Evolutionary conservation across 2,113 vertebrate species (phyloP).

Genomic region (Cettia cetti): DNA sequence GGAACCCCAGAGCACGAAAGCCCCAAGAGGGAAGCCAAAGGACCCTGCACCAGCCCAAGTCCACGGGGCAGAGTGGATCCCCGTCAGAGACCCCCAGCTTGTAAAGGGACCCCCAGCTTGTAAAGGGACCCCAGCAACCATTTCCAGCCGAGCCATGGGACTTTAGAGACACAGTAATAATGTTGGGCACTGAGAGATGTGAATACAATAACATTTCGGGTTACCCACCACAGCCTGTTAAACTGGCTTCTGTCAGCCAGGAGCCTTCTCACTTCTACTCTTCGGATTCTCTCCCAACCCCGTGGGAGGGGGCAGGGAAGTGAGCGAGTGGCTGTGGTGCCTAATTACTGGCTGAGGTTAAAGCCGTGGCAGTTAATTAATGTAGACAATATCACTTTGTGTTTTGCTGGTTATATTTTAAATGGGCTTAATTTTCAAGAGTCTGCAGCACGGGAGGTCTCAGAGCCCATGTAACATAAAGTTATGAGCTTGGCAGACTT

Average conservation of each 20-base stretch:
- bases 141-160: not conserved
- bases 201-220: too few relatives aligned
- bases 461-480: not conserved
- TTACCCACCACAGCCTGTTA: not conserved
- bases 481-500: not conserved
- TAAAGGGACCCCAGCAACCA: accelerated
- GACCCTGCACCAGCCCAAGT: not conserved
- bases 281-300: not conserved
- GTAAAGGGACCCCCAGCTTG: accelerated
- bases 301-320: not conserved
- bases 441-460: not conserved
- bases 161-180: accelerated
- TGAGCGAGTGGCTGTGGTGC: not conserved
- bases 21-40: accelerated
- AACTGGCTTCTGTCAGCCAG: not conserved
- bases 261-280: not conserved
- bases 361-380: not conserved
- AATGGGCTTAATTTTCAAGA: not conserved
- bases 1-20: not conserved
- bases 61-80: not conserved
- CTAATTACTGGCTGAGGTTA: not conserved
- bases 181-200: too few relatives aligned
- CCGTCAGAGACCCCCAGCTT: too few relatives aligned
- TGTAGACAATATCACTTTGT: not conserved
- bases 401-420: not conserved